These are phyloP conservation scores for Sphinx pinastri DNA, from an alignment of 2,888 invertebrate genomes.

Conservation along the genomic window DNA sequence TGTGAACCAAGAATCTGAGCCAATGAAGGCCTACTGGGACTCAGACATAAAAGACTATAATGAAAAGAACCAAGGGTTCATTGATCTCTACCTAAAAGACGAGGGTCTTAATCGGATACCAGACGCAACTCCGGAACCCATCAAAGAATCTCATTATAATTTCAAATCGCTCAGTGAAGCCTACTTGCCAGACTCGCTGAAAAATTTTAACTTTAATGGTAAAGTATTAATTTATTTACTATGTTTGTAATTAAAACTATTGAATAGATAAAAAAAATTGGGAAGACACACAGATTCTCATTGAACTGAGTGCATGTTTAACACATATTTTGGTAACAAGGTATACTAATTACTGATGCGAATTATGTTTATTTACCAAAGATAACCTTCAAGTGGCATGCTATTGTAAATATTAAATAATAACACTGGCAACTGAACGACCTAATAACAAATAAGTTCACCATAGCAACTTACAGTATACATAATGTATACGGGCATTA, in stretches of 20 bases:
- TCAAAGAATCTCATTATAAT: constrained; percentile 77
- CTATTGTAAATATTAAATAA: not conserved
- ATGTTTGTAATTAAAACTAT: constrained; percentile 41
- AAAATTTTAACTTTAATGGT: constrained; percentile 66
- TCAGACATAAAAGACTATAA: constrained; percentile 64
- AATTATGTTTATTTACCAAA: not conserved
- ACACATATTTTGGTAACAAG: not conserved
- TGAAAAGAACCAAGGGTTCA: constrained; percentile 65
- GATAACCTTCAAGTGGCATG: not conserved
- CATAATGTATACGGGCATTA: not conserved
- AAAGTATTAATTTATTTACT: constrained; percentile 64
- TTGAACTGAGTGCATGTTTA: constrained; percentile 67
- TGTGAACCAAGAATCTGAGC: constrained; percentile 55
- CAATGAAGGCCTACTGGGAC: constrained; percentile 80
- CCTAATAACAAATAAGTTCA: not conserved
- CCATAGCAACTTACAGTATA: not conserved
- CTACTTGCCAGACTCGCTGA: constrained; percentile 64
- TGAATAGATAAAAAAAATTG: constrained; percentile 41
- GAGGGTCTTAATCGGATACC: constrained; percentile 69
- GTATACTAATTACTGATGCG: not conserved
- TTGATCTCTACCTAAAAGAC: constrained; percentile 71
- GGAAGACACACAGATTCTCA: constrained; percentile 81
- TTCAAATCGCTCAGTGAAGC: constrained; percentile 64
- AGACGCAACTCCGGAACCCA: constrained; percentile 67
- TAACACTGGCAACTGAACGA: not conserved